Evolutionary conservation across 2,888 invertebrate genomes (phyloP).

Genomic region (Drosophila imparisetae): DNA sequence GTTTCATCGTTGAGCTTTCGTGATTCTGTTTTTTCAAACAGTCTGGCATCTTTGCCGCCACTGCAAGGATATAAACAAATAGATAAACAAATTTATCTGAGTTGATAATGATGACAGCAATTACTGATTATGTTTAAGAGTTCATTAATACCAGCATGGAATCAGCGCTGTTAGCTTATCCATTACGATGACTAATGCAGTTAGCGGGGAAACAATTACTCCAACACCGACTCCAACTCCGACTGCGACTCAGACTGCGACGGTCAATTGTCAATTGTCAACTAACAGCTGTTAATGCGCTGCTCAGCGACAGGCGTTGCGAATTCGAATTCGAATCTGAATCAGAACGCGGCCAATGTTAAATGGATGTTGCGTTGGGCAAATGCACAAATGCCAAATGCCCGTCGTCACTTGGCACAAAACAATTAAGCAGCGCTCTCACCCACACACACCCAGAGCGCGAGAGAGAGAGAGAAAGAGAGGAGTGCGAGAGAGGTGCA

Average conservation of each 20-base stretch:
- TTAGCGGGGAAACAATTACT: conserved; percentile 8
- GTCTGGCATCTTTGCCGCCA: conserved; percentile 75
- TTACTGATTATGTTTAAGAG: background rate
- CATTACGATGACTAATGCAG: conserved; percentile 72
- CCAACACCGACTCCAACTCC: conserved; percentile 14
- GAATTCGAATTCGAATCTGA: conserved; percentile 20
- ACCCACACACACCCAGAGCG: conserved; percentile 10
- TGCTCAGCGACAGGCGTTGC: conserved; percentile 36
- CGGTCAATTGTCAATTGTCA: conserved; percentile 4
- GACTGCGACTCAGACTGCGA: conserved; percentile 4
- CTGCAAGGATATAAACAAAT: conserved; percentile 40
- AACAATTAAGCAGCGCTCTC: conserved; percentile 42
- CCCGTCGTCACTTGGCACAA: conserved; percentile 40
- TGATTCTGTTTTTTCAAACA: conserved; percentile 68
- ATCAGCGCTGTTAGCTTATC: conserved; percentile 66
- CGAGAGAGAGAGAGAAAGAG: background rate
- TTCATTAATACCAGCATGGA: conserved; percentile 61
- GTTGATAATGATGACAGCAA: background rate
- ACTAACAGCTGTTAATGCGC: conserved; percentile 15
- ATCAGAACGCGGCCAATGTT: conserved; percentile 24
- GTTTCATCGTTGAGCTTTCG: conserved; percentile 62
- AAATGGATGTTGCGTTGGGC: conserved; percentile 9
- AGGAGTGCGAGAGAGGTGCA: background rate
- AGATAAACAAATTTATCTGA: background rate
- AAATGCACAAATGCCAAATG: conserved; percentile 36